These are phyloP conservation scores for Drosophila merina DNA, from an alignment of 2,888 invertebrate species.

Conservation along the genomic window DNA sequence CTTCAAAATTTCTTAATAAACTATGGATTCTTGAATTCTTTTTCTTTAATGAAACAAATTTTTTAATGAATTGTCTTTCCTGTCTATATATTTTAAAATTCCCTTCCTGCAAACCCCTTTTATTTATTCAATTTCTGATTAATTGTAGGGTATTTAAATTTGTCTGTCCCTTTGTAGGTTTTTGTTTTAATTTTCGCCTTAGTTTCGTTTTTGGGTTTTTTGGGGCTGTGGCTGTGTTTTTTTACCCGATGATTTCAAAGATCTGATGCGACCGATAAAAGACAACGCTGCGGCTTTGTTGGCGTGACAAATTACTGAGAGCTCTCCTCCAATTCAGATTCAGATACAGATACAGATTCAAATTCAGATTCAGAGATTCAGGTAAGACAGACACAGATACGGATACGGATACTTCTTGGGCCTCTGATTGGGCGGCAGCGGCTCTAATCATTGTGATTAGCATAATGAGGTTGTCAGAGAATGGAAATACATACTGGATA, in stretches of 20 bases:
- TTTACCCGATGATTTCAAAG: slow-evolving; percentile 35
- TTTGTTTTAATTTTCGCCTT: slow-evolving; percentile 40
- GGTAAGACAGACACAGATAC: background rate
- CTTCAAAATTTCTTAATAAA: too few relatives aligned
- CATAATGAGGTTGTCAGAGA: slow-evolving; percentile 59
- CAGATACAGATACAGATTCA: slow-evolving; percentile 5
- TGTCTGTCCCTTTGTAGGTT: background rate
- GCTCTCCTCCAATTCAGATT: slow-evolving; percentile 7
- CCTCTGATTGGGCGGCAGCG: slow-evolving; percentile 4
- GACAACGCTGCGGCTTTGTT: slow-evolving; percentile 23
- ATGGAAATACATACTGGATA: slow-evolving; percentile 19
- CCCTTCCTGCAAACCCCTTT: background rate
- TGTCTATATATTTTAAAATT: too few relatives aligned
- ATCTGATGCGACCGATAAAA: slow-evolving; percentile 58
- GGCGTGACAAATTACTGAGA: slow-evolving; percentile 70
- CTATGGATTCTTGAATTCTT: too few relatives aligned
- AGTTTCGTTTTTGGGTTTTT: slow-evolving; percentile 35
- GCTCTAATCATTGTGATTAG: slow-evolving; percentile 75
- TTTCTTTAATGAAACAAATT: too few relatives aligned
- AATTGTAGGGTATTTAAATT: slow-evolving; percentile 7
- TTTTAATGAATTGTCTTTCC: too few relatives aligned
- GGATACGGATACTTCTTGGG: background rate
- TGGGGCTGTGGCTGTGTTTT: background rate
- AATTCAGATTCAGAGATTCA: slow-evolving; percentile 13
- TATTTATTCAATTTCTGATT: background rate